Evolutionary conservation across 2,888 invertebrate genomes (phyloP).

Genomic region (Auanema freiburgensis): DNA sequence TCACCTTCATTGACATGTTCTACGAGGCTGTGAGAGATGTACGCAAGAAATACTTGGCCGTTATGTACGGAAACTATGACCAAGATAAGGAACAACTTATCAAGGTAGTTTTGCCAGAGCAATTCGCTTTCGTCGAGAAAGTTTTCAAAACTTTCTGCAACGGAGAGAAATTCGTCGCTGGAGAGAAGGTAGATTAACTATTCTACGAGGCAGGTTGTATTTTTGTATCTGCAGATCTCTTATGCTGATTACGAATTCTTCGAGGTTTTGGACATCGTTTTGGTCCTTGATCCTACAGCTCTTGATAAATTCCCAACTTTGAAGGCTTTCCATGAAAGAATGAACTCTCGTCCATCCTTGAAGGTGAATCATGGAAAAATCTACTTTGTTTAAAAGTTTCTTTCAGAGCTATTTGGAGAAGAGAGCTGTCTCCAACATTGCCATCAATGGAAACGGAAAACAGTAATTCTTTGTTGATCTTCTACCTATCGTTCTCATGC

Average conservation of each 20-base stretch:
- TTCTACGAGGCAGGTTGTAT: not conserved
- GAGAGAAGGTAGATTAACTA: slow-evolving; percentile 29
- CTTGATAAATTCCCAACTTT: slow-evolving; percentile 47
- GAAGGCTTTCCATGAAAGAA: slow-evolving; percentile 49
- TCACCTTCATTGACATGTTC: slow-evolving; percentile 45
- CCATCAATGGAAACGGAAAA: slow-evolving; percentile 44
- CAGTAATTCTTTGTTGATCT: slow-evolving; percentile 4
- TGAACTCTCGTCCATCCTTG: slow-evolving; percentile 37
- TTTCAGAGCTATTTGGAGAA: slow-evolving; percentile 35
- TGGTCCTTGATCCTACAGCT: slow-evolving; percentile 34
- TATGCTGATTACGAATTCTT: slow-evolving; percentile 55
- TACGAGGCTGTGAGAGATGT: slow-evolving; percentile 44
- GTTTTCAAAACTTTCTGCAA: slow-evolving; percentile 42
- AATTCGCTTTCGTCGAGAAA: slow-evolving; percentile 37
- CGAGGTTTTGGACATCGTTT: slow-evolving; percentile 53
- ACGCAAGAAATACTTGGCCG: slow-evolving; percentile 41
- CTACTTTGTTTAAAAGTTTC: too few relatives aligned
- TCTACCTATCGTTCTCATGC: not conserved
- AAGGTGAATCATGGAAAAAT: slow-evolving; percentile 17
- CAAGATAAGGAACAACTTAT: slow-evolving; percentile 40
- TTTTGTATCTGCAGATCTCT: slow-evolving; percentile 28
- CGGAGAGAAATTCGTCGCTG: slow-evolving; percentile 45
- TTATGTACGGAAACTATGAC: slow-evolving; percentile 46
- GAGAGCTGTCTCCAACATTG: slow-evolving; percentile 30
- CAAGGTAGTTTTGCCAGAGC: slow-evolving; percentile 32